Base-by-base conservation (phyloP, 2,797 vertebrate species). In the Huso huso region DNA sequence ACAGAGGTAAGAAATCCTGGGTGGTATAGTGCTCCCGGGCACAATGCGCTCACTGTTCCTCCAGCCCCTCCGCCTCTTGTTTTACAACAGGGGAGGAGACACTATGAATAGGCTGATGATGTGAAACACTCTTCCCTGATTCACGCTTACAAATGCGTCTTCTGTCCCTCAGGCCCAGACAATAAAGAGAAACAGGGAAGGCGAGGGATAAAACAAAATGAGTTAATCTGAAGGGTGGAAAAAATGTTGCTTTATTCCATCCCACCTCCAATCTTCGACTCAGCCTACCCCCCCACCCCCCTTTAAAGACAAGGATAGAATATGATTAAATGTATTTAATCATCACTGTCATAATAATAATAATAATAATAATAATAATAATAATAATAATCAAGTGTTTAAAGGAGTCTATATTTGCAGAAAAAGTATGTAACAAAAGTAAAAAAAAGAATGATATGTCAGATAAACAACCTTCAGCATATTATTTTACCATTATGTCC, bases 21-120 rank as follows among this genome's bases (percentile, higher is more conserved):
- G 96, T 99, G 95, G 96, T 92, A 97, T 91, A 83, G 91, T 84
- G 89, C 83, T 52, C 69, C 80, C 70, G 61, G 49, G 70, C 85
- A 98, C 95, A 98, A 97, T 93, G 89, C 86, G 75, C 77, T 74
- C 87, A 92, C 89, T 97, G 95, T 98, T 94, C 86, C 83, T 75
- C 66, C 71, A 78, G 84, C 84, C 81, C 83, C 86, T 85, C 83
- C 83, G 76, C 82, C 85, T 83, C 89, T 90, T 92, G 94, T 96
- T 96, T 96, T 96, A 98, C 95, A 95, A 91, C 94, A 95, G 94
- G 93, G 95, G 94, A 94, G 94, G 94, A 91, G 88, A 89, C 53
- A 75, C 83, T 74, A 81, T 94, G 88, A 95, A 94, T 93, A 91
- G 88, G 79, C 91, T 81, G 83, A 90, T 85, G 92, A 89, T 90